A percentile compares a stretch with the other conserved stretches of the same genome.
Conservation (phyloP, 2,888 invertebrate genomes). For the Pseudeuparius sepicola region DNA sequence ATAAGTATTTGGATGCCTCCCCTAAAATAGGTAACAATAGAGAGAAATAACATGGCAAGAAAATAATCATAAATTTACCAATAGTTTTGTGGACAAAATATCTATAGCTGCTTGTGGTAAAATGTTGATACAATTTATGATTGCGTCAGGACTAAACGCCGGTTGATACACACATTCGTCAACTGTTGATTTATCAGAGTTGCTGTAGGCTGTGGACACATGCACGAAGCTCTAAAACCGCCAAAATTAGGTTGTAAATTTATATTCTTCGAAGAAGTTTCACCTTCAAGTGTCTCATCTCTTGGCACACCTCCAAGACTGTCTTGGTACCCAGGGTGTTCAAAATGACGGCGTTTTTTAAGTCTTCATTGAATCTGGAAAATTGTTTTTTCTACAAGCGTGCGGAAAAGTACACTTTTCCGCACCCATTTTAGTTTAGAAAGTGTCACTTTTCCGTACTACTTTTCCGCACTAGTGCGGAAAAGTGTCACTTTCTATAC, state of each 20-base stretch:
- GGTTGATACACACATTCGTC: conserved; percentile 77
- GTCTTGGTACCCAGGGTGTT: conserved; percentile 85
- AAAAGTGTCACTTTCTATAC: no score
- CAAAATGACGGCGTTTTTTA: conserved; percentile 76
- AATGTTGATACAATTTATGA: conserved; percentile 51
- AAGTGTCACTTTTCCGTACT: no score
- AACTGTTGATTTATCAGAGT: conserved; percentile 73
- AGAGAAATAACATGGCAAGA: conserved; percentile 2
- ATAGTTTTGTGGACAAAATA: conserved; percentile 45
- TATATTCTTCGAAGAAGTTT: no score
- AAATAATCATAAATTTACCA: conserved; percentile 37
- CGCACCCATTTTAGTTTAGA: no score
- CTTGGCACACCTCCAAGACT: conserved; percentile 70
- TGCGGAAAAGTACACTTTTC: no score
- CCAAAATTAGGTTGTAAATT: conserved; percentile 4
- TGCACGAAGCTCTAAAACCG: conserved; percentile 63
- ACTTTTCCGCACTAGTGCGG: no score
- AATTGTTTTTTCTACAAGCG: no score
- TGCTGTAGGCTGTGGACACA: conserved; percentile 94
- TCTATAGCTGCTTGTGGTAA: conserved; percentile 52
- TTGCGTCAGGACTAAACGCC: conserved; percentile 50
- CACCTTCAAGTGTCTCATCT: conserved; percentile 68
- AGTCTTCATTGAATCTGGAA: conserved; percentile 71
- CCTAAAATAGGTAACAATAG: conserved; percentile 37
- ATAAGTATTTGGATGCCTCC: conserved; percentile 89